Evolutionary conservation across 2,888 invertebrate genomes (phyloP), one percentile per base, ranked within the genome.

Genomic region (Drosophila recens): DNA sequence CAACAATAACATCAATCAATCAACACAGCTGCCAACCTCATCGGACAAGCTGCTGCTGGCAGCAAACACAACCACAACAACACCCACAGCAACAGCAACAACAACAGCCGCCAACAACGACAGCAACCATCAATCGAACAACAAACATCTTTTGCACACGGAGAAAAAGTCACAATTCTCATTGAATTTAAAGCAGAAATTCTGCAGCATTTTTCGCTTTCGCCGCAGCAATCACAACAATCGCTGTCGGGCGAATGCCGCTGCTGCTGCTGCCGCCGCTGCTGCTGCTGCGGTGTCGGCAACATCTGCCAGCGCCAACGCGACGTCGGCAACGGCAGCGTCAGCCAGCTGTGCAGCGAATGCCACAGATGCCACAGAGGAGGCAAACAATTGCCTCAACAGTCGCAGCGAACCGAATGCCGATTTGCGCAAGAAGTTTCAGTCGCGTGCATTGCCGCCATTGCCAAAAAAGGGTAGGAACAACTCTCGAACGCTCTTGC

Each of bases 161-260:
- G 92, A 95, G 57, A 96, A 96, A 90, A 96, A 96, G 92, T 94
- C 95, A 13, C 94, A 96, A 81, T 95, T 97, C 90, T 96, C 96
- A 4, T 92, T 95, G 65, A 96, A 95, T 92, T 94, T 97, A 69
- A 97, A 97, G 92, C 97, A 97, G 91, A 96, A 96, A 52, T 94
- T 97, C 90, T 97, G 97, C 92, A 97, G 96, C 93, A 95, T 97
- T 92, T 97, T 97, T 92, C 95, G 96, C 84, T 96, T 96, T 90
- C 94, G 94, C 66, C 93, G 94, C 76, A 90, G 94, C 82, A 91
- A 87, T 62, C 90, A 90, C 53, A 91, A 78, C 53, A 91, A 78
- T 80, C 87, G 91, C 56, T 90, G 90, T 72, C 88, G 93, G 8
- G 30, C 15, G 27, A 77, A 67, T 52, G 71, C 75, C 2, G 42